Base-by-base conservation (phyloP, 1,140 invertebrate species). In the Aplysia californica region DNA sequence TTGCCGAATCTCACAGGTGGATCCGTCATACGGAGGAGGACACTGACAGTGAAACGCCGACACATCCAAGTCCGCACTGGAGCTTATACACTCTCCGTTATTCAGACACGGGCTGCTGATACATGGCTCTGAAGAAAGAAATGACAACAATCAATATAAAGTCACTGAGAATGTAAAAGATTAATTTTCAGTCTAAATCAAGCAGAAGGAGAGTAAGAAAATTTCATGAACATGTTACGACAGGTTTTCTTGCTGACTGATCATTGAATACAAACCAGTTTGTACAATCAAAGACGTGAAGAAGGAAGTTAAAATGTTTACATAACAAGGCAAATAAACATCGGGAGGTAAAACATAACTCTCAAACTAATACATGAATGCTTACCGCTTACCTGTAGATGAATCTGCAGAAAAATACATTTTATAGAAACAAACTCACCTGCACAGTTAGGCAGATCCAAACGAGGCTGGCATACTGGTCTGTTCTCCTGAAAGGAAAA, bases 11-110 rank as follows among this genome's bases (percentile, higher is more conserved):
- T 88, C 83, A 80, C 87, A 88, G 20, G 58, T 78, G 1, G 78
- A 75, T n/a, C 87, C 87, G 77, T 84, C 82, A 80, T 77, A 88
- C 0, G 86, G 85, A 3, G 83, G 75, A 3, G 79, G 81, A 77
- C 86, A 88, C 29, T 82, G 59, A 79, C 87, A 88, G 50, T 82
- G 75, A 73, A 83, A 87, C 2, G 50, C 80, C 1, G 55, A 68
- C 2, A 29, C 68, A 20, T 56, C 72, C 0, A 55, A 39, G 0
- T 70, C 69, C 29, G 79, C 67, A 64, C 71, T 64, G 26, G 77
- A 44, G 15, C 77, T 77, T 10, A 83, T 67, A 79, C 87, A 88
- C 44, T 79, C 75, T 18, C 86, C 87, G 23, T 82, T 75, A 66
- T 87, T 83, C 61, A 81, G 79, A 76, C 87, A 88, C 0, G 86